Conservation (phyloP, 2,888 invertebrate species). For the Melieria omissa region DNA sequence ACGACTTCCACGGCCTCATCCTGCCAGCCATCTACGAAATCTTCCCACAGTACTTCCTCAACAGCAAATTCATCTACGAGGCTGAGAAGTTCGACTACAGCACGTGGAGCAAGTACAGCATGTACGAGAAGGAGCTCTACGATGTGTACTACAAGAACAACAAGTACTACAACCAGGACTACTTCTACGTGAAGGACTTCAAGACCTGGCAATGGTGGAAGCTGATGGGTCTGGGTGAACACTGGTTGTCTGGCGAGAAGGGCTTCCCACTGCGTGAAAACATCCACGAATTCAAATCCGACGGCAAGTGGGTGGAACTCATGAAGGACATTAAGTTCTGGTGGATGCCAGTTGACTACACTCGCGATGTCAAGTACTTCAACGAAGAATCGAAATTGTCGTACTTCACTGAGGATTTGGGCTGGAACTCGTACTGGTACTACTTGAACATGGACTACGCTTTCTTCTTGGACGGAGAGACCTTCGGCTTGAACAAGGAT, state of each 20-base stretch:
- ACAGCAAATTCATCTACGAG: slow-evolving; percentile 73
- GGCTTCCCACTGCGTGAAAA: slow-evolving; percentile 47
- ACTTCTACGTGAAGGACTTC: slow-evolving; percentile 50
- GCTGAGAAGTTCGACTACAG: slow-evolving; percentile 71
- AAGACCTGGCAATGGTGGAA: slow-evolving; percentile 52
- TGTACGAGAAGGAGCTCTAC: slow-evolving; percentile 49
- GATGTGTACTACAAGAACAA: slow-evolving; percentile 48
- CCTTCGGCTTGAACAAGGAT: slow-evolving; percentile 68
- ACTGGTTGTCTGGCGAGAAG: slow-evolving; percentile 47
- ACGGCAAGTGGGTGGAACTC: slow-evolving; percentile 43
- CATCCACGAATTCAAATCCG: slow-evolving; percentile 42
- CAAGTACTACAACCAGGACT: slow-evolving; percentile 40
- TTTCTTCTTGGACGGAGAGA: slow-evolving; percentile 71
- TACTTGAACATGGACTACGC: slow-evolving; percentile 72
- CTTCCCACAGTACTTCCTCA: slow-evolving; percentile 77
- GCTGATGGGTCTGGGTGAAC: slow-evolving; percentile 51
- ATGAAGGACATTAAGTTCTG: slow-evolving; percentile 49
- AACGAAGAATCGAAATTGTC: slow-evolving; percentile 70
- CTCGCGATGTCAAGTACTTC: slow-evolving; percentile 66
- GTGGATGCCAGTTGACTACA: slow-evolving; percentile 69
- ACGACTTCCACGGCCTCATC: slow-evolving; percentile 73
- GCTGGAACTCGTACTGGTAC: slow-evolving; percentile 74
- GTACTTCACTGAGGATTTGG: slow-evolving; percentile 79
- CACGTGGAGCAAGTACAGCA: slow-evolving; percentile 64
- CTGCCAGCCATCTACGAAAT: slow-evolving; percentile 80